A percentile compares a stretch with the other conserved stretches of the same genome.
These are phyloP conservation scores for Drosophila borborema DNA, from an alignment of 2,888 invertebrate species.

Conservation along the genomic window DNA sequence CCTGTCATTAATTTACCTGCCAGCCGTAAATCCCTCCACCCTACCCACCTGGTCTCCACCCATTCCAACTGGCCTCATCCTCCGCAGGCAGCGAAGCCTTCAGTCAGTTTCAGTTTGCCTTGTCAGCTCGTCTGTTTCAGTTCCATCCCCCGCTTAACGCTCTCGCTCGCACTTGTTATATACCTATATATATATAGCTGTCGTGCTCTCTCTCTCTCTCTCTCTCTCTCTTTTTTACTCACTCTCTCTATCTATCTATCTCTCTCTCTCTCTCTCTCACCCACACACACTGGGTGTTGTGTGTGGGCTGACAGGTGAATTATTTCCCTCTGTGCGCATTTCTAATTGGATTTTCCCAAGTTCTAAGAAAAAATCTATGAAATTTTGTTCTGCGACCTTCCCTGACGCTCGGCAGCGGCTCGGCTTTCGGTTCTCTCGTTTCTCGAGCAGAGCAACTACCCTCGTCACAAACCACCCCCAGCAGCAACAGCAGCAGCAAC, in stretches of 20 bases:
- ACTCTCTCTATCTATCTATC: conserved; percentile 8
- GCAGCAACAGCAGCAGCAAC: conserved; percentile 35
- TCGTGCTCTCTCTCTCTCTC: conserved; percentile 5
- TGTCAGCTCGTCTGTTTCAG: conserved; percentile 74
- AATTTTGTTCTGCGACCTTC: conserved; percentile 72
- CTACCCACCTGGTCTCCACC: neutral
- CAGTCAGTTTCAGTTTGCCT: conserved; percentile 67
- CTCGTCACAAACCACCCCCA: conserved; percentile 53
- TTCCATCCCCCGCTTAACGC: conserved; percentile 59
- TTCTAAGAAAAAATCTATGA: conserved; percentile 84
- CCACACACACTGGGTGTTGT: conserved; percentile 16
- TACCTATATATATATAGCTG: neutral
- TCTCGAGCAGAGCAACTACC: conserved; percentile 42
- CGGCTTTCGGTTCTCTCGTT: conserved; percentile 28
- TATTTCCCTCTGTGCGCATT: conserved; percentile 79
- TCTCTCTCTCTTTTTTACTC: neutral
- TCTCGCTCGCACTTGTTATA: conserved; percentile 6
- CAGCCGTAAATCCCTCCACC: conserved; percentile 49
- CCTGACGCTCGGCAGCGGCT: conserved; percentile 28
- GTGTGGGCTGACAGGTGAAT: conserved; percentile 78
- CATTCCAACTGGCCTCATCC: conserved; percentile 26
- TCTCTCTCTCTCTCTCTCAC: conserved; percentile 1
- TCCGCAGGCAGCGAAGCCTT: conserved; percentile 71
- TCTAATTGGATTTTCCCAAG: conserved; percentile 83
- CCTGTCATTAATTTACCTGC: conserved; percentile 64